A percentile compares a stretch with the other conserved stretches of the same genome.
Evolutionary conservation across 2,888 invertebrate genomes (phyloP).

Genomic region (Hyposoter dolosus): DNA sequence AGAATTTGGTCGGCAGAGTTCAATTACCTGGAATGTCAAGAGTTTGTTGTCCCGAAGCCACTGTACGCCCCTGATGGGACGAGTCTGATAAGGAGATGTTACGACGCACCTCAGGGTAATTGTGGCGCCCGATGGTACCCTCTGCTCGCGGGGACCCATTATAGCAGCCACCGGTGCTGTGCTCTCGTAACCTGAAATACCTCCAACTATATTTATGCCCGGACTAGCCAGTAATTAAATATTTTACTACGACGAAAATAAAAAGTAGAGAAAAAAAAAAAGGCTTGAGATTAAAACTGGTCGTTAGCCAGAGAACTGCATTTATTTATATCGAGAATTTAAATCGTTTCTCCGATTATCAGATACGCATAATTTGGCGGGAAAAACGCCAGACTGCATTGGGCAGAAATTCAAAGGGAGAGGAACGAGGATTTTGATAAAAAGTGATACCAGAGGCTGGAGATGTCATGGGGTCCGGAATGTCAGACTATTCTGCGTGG

Average conservation of each 20-base stretch:
- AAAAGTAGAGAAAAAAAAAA: neutral
- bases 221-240: conserved; percentile 6
- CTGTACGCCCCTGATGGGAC: conserved; percentile 85
- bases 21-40: conserved; percentile 86
- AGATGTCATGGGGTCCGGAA: conserved; percentile 10
- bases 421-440: neutral
- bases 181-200: conserved; percentile 82
- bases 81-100: conserved; percentile 83
- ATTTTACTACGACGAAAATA: neutral
- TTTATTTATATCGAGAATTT: neutral
- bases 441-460: neutral
- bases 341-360: neutral
- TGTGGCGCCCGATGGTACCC: conserved; percentile 86
- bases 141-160: conserved; percentile 86
- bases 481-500: conserved; percentile 38
- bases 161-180: conserved; percentile 85
- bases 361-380: neutral
- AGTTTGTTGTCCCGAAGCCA: conserved; percentile 87
- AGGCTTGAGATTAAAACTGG: neutral
- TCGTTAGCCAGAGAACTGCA: neutral
- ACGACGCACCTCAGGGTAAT: conserved; percentile 87
- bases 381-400: neutral
- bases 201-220: conserved; percentile 20
- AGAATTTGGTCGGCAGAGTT: conserved; percentile 64
- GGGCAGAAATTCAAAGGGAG: neutral